phyloP scores from a whole-genome alignment of 1,140 invertebrate species.

The Pygmarrhopalites habei region DNA sequence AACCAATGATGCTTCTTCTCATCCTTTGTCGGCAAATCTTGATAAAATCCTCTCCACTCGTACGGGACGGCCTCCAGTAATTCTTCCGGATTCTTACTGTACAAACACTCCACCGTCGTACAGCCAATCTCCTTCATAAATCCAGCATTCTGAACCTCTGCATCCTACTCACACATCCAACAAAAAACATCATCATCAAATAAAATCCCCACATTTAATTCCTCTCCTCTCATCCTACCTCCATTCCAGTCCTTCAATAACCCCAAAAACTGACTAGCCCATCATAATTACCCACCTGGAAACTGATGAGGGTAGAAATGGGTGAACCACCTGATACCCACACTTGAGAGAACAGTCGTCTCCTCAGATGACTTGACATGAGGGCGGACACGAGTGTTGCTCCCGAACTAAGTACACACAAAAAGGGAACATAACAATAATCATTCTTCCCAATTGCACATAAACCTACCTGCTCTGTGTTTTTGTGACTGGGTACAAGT shows the following conservation, averaged over 20 bases:
- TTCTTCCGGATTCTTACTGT: slow-evolving; percentile 49
- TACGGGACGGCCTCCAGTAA: slow-evolving; percentile 59
- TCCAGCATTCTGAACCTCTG: slow-evolving; percentile 53
- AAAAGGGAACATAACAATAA: no score
- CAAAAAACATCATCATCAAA: no score
- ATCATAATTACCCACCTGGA: slow-evolving; percentile 12
- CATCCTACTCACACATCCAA: slow-evolving; percentile 42
- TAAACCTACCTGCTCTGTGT: no score
- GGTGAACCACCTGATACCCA: slow-evolving; percentile 39
- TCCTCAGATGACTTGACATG: slow-evolving; percentile 49
- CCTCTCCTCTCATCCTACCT: no score
- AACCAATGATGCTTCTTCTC: slow-evolving; percentile 63
- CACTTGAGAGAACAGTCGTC: slow-evolving; percentile 36
- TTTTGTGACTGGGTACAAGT: no score
- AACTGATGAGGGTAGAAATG: slow-evolving; percentile 6
- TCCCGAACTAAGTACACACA: no score
- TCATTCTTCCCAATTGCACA: no score
- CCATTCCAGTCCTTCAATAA: no score
- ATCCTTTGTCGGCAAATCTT: slow-evolving; percentile 52
- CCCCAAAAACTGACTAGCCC: no score
- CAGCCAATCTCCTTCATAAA: slow-evolving; percentile 54
- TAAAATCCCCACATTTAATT: no score
- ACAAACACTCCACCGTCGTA: slow-evolving; percentile 34
- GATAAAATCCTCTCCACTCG: slow-evolving; percentile 56
- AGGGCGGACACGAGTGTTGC: slow-evolving; percentile 68